Percentiles rank a stretch among this genome's conserved stretches.
phyloP scores from a whole-genome alignment of 2,797 vertebrate species.

The Lepidocolaptes lacrymiger region DNA sequence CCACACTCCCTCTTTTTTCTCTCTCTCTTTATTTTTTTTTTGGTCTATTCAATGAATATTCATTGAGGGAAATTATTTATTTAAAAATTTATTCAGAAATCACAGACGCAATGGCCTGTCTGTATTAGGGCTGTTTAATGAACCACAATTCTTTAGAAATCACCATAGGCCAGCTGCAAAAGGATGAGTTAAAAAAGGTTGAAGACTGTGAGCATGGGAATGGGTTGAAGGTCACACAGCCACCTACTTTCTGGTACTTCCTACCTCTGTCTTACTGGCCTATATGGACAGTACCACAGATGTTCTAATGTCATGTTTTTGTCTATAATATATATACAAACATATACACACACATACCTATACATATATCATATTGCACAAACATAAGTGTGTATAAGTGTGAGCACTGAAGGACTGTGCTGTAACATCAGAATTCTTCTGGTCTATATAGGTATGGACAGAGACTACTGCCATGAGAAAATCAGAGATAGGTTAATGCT shows the following conservation, averaged over 20 bases:
- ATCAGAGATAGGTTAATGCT: not conserved
- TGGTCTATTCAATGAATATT: conserved; percentile 25
- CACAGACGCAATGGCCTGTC: not conserved
- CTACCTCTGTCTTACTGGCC: not conserved
- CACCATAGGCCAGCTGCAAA: not conserved
- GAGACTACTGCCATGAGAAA: not conserved
- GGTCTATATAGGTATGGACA: not conserved
- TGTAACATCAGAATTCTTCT: not conserved
- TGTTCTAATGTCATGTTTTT: not conserved
- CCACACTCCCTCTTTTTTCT: not conserved
- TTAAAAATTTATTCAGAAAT: conserved; percentile 38
- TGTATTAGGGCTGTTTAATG: not conserved
- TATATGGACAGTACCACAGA: not conserved
- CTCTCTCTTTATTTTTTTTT: too few relatives aligned
- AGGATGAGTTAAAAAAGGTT: not conserved
- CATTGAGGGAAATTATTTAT: not conserved
- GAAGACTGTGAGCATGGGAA: not conserved
- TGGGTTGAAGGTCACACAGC: not conserved
- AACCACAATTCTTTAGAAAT: not conserved
- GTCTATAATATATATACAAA: too few relatives aligned
- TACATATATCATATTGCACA: not conserved
- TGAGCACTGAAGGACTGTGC: not conserved
- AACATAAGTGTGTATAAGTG: rapidly evolving
- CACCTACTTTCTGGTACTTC: not conserved
- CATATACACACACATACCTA: too few relatives aligned